phyloP scores from a whole-genome alignment of 2,797 vertebrate species.

The Ispidina picta region DNA sequence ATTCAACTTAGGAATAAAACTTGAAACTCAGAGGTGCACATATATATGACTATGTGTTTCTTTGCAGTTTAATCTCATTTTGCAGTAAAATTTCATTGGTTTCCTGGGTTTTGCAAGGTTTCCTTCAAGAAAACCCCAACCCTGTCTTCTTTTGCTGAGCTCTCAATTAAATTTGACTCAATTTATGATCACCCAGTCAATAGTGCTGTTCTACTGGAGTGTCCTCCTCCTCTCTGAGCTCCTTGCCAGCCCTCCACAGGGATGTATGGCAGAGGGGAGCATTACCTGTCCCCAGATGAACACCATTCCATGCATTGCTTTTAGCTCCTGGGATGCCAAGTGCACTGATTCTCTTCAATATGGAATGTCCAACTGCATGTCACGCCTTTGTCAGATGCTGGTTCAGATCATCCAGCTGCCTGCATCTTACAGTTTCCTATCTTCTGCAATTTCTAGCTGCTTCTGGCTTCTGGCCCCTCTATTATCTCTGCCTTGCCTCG shows the following conservation, averaged over 20 bases:
- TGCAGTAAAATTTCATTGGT: background rate
- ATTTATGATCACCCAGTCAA: background rate
- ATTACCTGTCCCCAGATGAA: background rate
- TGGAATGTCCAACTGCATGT: background rate
- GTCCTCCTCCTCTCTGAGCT: background rate
- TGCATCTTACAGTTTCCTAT: conserved; percentile 5
- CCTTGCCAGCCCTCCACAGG: background rate
- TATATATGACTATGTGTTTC: background rate
- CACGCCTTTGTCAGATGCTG: conserved; percentile 1
- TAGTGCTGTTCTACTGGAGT: background rate
- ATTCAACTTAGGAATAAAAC: background rate
- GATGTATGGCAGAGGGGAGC: background rate
- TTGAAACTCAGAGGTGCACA: background rate
- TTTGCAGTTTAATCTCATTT: background rate
- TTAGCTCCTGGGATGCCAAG: background rate
- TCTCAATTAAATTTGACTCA: background rate
- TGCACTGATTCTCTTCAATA: background rate
- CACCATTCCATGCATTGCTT: background rate
- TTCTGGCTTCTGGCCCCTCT: conserved; percentile 5
- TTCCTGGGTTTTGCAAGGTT: background rate
- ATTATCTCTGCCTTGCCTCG: conserved; percentile 55
- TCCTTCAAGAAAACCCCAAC: background rate
- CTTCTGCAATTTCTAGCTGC: conserved; percentile 26
- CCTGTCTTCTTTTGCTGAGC: background rate
- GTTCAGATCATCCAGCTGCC: conserved; percentile 12